These are phyloP conservation scores for Orchestes rusci DNA, from an alignment of 2,888 invertebrate genomes.

Conservation along the genomic window DNA sequence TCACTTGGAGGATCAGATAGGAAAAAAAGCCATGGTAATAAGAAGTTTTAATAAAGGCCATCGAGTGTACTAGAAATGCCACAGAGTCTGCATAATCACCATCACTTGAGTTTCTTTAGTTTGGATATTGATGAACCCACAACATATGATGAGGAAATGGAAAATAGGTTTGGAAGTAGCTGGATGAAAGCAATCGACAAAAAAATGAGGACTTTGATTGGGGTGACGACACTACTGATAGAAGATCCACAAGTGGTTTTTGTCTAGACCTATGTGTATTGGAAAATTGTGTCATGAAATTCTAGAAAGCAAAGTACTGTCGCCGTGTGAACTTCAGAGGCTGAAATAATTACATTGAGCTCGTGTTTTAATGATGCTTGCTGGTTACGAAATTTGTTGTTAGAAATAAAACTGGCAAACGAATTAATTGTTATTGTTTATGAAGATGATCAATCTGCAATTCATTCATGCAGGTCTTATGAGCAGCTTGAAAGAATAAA, in stretches of 20 bases:
- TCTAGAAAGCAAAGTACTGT: slow-evolving; percentile 28
- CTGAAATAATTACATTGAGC: slow-evolving; percentile 31
- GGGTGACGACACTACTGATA: no score
- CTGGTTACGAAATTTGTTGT: slow-evolving; percentile 6
- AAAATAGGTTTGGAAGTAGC: background rate
- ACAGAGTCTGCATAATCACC: background rate
- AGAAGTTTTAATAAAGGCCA: background rate
- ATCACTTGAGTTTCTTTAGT: background rate
- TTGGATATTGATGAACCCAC: background rate
- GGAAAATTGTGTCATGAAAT: no score
- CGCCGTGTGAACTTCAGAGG: slow-evolving; percentile 32
- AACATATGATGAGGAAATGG: background rate
- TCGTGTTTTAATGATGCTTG: slow-evolving; percentile 1
- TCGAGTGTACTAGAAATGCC: background rate
- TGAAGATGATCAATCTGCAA: no score
- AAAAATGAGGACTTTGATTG: slow-evolving; percentile 3
- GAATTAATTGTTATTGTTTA: background rate
- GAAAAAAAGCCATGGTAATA: background rate
- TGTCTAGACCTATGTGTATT: slow-evolving; percentile 1
- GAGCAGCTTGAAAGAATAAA: no score
- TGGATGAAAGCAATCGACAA: slow-evolving; percentile 8
- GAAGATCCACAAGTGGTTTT: no score
- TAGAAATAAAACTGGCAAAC: background rate
- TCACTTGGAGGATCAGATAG: background rate
- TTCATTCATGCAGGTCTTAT: no score